phyloP scores from a whole-genome alignment of 1,140 invertebrate species.

The Drosophila pandora region DNA sequence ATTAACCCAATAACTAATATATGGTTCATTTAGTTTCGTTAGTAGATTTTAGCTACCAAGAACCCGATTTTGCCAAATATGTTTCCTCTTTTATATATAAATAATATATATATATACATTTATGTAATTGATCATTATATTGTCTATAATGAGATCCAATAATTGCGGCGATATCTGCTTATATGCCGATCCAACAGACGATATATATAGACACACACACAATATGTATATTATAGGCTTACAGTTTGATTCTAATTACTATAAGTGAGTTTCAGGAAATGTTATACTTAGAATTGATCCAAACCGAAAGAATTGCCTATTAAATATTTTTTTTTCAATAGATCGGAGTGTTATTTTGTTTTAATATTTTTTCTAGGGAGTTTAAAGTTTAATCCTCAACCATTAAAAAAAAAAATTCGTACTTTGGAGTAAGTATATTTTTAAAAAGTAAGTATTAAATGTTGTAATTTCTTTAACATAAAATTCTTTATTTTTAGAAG shows the following conservation, averaged over 20 bases:
- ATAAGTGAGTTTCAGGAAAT: slow-evolving; percentile 55
- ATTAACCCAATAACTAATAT: neutral
- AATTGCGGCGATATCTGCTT: slow-evolving; percentile 19
- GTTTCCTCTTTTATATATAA: slow-evolving; percentile 46
- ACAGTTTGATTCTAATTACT: slow-evolving; percentile 43
- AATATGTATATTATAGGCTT: slow-evolving; percentile 33
- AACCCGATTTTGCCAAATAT: slow-evolving; percentile 79
- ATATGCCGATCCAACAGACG: slow-evolving; percentile 26
- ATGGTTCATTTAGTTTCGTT: slow-evolving; percentile 22
- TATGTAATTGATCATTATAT: slow-evolving; percentile 42
- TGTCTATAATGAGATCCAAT: slow-evolving; percentile 45
- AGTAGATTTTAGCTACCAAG: slow-evolving; percentile 53
- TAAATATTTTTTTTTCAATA: slow-evolving; percentile 61
- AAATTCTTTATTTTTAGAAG: too few relatives aligned
- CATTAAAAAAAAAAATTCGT: too few relatives aligned
- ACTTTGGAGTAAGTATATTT: too few relatives aligned
- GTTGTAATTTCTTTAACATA: too few relatives aligned
- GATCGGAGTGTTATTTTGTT: slow-evolving; percentile 9
- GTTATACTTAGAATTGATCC: slow-evolving; percentile 54
- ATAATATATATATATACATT: slow-evolving; percentile 15
- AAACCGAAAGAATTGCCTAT: slow-evolving; percentile 45
- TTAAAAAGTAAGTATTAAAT: too few relatives aligned
- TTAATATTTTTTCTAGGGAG: neutral
- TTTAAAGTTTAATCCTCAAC: too few relatives aligned
- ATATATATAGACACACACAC: slow-evolving; percentile 20